Evolutionary conservation across 1,140 invertebrate genomes (phyloP), one percentile per base, ranked within the genome.

Genomic region (Daktulosphaira vitifoliae): DNA sequence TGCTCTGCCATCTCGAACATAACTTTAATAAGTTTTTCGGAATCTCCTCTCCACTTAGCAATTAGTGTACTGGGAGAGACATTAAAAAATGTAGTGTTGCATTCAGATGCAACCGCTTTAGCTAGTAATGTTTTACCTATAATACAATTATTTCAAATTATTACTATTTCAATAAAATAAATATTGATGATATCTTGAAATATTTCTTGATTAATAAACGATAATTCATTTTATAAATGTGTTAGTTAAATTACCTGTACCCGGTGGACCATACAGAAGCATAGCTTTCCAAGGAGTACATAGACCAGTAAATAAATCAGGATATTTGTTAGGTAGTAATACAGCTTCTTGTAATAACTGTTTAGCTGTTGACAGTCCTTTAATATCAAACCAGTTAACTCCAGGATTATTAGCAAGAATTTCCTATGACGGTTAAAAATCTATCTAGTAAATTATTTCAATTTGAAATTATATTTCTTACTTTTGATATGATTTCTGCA

Each of bases 21-120:
- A 71, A 87, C 87, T 72, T 89, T 83, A 38, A 94, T 81, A 68
- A 94, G 84, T 75, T 95, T 96, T 78, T 96, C 92, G 0, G 91
- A 95, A 70, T 97, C 92, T 0, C 92, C 93, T 54, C 93, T 78
- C 92, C 92, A 96, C 77, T 96, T 96, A 71, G 89, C 92, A 4
- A 94, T 82, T 20, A 96, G 81, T 1, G 85, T 85, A 68, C 90
- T 92, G 38, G 89, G 86, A 0, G 90, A 89, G 26, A 96, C 84
- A 71, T 95, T 96, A 73, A 96, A 93, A 74, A 96, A 95, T 0
- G 89, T 89, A n/a, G 85, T 84, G 33, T 83, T 78, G 48, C 87
- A 87, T 75, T 95, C 89, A 6, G 84, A 82, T 6, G 92, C 91
- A 0, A 92, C 81, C 0, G 90, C 90, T 76, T 89, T 91, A 1